Evolutionary conservation across 2,113 vertebrate species (phyloP).

Genomic region (Callipepla squamata): DNA sequence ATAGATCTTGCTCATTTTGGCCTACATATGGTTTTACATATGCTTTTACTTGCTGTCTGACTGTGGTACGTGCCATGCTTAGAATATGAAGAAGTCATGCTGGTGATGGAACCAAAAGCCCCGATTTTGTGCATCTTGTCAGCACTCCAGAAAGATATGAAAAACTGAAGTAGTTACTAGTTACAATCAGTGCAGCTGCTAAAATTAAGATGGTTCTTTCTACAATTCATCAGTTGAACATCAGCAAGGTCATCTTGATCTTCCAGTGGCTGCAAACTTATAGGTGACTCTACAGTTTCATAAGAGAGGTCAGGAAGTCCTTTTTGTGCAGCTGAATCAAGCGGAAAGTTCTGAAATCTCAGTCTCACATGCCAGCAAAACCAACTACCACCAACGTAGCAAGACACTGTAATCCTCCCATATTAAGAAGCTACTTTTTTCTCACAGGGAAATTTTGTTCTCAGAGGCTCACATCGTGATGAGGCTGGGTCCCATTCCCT

Average conservation of each 20-base stretch:
- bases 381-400: background rate
- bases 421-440: slow-evolving; percentile 49
- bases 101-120: background rate
- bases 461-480: slow-evolving; percentile 45
- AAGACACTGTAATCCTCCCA: slow-evolving; percentile 1
- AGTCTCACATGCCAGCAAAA: slow-evolving; percentile 31
- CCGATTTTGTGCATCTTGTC: background rate
- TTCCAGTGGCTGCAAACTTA: background rate
- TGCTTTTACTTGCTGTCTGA: background rate
- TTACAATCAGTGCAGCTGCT: background rate
- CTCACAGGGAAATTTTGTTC: slow-evolving; percentile 61
- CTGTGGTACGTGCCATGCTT: background rate
- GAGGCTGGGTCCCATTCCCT: slow-evolving; percentile 33
- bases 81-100: background rate
- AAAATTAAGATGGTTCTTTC: background rate
- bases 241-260: background rate
- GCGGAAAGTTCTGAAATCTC: slow-evolving; percentile 49
- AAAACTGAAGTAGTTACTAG: background rate
- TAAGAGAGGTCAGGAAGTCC: background rate
- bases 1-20: background rate
- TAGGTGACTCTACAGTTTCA: background rate
- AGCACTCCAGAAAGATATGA: background rate
- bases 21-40: background rate
- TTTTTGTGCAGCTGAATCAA: slow-evolving; percentile 17
- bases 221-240: background rate